A percentile compares a stretch with the other conserved stretches of the same genome.
Conservation (phyloP, 1,140 invertebrate genomes). For the Sarcophaga peregrina region DNA sequence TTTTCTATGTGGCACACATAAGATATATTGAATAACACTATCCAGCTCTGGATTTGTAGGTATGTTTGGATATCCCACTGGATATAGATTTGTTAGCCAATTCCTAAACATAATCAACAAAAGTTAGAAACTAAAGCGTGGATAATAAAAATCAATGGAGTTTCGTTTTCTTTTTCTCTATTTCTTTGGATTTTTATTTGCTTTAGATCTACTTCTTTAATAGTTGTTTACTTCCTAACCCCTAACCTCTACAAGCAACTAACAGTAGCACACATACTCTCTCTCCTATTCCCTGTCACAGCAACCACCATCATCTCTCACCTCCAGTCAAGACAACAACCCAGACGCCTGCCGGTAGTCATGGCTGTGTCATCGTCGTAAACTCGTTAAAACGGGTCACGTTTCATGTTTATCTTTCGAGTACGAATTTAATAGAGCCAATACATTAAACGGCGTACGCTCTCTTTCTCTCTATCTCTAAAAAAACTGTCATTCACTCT, state of each 20-base stretch:
- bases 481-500: constrained; percentile 29
- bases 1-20: neutral
- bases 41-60: neutral
- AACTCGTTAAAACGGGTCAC: constrained; percentile 41
- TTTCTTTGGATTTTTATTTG: no score
- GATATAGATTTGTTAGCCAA: constrained; percentile 3
- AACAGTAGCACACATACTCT: no score
- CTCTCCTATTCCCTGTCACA: no score
- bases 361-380: neutral
- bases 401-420: constrained; percentile 39
- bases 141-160: constrained; percentile 12
- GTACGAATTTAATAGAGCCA: constrained; percentile 41
- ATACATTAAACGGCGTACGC: constrained; percentile 28
- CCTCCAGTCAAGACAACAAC: no score
- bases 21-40: no score
- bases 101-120: constrained; percentile 24
- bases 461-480: no score
- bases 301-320: no score
- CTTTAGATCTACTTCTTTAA: no score
- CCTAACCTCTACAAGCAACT: no score
- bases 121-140: neutral
- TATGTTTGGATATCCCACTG: neutral
- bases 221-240: no score
- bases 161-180: neutral
- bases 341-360: neutral